Evolutionary conservation across 2,888 invertebrate species (phyloP), one percentile per base, ranked within the genome.

Genomic region (Apoderus coryli): DNA sequence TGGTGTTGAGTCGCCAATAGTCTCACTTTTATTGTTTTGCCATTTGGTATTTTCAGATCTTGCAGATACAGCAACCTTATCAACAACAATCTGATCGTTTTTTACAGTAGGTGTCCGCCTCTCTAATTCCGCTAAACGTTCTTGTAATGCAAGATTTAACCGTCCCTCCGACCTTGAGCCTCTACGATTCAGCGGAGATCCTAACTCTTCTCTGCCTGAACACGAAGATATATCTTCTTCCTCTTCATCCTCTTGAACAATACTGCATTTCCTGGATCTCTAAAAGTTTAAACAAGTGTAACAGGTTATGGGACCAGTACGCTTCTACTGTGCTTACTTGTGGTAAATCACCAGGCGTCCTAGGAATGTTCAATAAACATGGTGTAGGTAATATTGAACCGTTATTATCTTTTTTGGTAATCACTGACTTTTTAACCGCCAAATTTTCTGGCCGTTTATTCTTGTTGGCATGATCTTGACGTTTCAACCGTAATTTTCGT

Each of bases 231-330:
- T 65, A 44, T 81, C 86, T 48, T 90, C 89, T 50, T 84, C 80
- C 48, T 88, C 89, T 45, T 90, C 90, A 54, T 92, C 92, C 52
- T 85, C 85, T 45, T 85, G 79, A 12, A 90, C 89, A 47, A 90
- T 86, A 49, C 86, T 86, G 61, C 88, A 90, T 52, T 89, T 89
- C 29, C 88, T 69, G 13, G 74, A 72, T 29, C 84, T 67, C 64
- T 73, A 43, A 10, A 39, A 57, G n/a, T n/a, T n/a, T n/a, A n/a
- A n/a, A n/a, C n/a, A n/a, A n/a, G n/a, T n/a, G n/a, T n/a, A n/a
- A n/a, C n/a, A n/a, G n/a, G n/a, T n/a, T n/a, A n/a, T n/a, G n/a
- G n/a, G n/a, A n/a, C n/a, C n/a, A n/a, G n/a, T n/a, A n/a, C n/a
- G n/a, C n/a, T n/a, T n/a, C n/a, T n/a, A n/a, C n/a, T n/a, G n/a